Base-by-base conservation (phyloP, 23 tunicate species). In the Trididemnum miniatum region DNA sequence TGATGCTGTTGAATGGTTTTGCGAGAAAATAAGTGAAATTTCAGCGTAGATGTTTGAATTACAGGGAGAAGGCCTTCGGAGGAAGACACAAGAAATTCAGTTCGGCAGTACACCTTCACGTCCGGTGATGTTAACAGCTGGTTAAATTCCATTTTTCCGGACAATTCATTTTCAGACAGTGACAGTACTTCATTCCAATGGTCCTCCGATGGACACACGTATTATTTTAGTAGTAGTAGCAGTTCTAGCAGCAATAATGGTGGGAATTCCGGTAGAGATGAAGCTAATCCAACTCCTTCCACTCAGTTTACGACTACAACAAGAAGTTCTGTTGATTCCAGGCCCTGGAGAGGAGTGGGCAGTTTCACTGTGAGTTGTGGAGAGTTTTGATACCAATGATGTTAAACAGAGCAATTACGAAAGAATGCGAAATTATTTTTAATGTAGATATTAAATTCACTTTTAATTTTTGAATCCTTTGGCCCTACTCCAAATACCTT, bases 291-390 rank as follows among this genome's bases (percentile, higher is more conserved):
- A 62, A 20, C 67, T 44, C 9, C 54, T 44, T 7, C 54, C 67
- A 62, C 67, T 12, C 29, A 5, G 4, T 12, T 37, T 12, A 31
- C 18, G 7, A 12, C 37, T 12, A 38, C 37, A 7, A 67, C 18
- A 2, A 3, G 12, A 31, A 31, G 7, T 31, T 7, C 37, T 9
- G 31, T 30, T 4, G 57, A 65, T 3, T 3, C 37, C 4, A 78
- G 35, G 9, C 89, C 89, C 5, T 92, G 97, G 97, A 78, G 88
- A 80, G 86, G 92, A 34, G n/a, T 74, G 51, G 97, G 97, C 38
- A 92, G 97, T 69, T 92, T 87, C 66, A 92, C 97, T 79, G 97
- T 92, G 65, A 69, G 54, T 77, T 36, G 49, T 27, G 71, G n/a
- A n/a, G n/a, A n/a, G n/a, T n/a, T n/a, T n/a, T n/a, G n/a, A n/a